Conservation (phyloP, 1,140 invertebrate genomes). For the Papilio machaon region DNA sequence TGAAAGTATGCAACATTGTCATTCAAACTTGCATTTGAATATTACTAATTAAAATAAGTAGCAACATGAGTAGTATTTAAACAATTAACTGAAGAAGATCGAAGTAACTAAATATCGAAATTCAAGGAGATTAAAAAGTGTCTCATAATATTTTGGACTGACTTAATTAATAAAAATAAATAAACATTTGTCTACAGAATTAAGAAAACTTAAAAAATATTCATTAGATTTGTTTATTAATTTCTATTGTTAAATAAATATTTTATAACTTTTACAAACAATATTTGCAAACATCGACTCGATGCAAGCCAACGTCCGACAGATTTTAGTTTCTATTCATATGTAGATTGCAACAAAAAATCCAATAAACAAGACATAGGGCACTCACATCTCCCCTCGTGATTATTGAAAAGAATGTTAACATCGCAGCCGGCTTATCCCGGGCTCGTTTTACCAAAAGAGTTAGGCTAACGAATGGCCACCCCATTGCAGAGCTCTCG, state of each 20-base stretch:
- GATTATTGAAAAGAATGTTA: conserved; percentile 82
- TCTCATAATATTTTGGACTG: not conserved
- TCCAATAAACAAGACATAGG: conserved; percentile 81
- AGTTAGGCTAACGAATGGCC: conserved; percentile 80
- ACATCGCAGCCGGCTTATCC: conserved; percentile 76
- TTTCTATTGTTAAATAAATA: conserved; percentile 5
- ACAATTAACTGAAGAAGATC: not conserved
- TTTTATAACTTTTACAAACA: conserved; percentile 41
- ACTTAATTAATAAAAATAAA: no score
- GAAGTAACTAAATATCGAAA: not conserved
- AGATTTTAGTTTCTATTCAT: conserved; percentile 78
- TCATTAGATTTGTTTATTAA: not conserved
- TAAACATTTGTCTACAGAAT: not conserved
- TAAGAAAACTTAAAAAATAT: not conserved
- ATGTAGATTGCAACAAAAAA: conserved; percentile 82
- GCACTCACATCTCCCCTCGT: conserved; percentile 67
- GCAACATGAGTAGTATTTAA: not conserved
- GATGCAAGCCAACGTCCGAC: conserved; percentile 58
- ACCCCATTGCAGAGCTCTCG: conserved; percentile 65
- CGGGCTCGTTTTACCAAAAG: conserved; percentile 80
- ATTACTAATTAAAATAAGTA: not conserved
- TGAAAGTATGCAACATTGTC: not conserved
- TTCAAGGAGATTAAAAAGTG: not conserved
- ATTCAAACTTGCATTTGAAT: not conserved
- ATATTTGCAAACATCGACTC: conserved; percentile 54